Evolutionary conservation across 2,888 invertebrate genomes (phyloP).

Genomic region (Chloromyia formosa): DNA sequence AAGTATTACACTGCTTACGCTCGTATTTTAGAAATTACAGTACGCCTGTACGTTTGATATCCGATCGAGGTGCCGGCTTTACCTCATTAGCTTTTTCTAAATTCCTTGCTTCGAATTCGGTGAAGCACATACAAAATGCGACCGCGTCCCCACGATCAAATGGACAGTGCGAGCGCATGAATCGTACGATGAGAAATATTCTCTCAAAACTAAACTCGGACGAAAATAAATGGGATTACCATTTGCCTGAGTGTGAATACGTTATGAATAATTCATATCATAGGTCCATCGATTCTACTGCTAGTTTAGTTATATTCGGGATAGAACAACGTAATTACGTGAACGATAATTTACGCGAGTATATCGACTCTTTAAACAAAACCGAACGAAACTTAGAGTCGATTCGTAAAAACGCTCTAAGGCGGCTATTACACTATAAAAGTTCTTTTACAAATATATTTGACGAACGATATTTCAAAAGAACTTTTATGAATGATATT

Average conservation of each 20-base stretch:
- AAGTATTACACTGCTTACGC: not conserved
- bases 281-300: not conserved
- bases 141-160: not conserved
- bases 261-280: conserved; percentile 1
- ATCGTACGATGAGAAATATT: not conserved
- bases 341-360: not conserved
- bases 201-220: not conserved
- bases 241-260: not conserved
- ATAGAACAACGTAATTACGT: not conserved
- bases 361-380: not conserved
- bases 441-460: no score
- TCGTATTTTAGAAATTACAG: conserved; percentile 51
- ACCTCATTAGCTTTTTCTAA: conserved; percentile 50
- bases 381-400: not conserved
- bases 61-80: conserved; percentile 51
- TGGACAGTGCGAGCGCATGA: not conserved
- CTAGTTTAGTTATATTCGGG: not conserved
- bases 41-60: conserved; percentile 47
- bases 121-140: not conserved
- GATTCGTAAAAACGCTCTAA: not conserved
- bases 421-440: no score
- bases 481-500: no score
- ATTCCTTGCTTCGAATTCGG: not conserved
- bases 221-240: not conserved
- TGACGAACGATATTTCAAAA: no score